Evolutionary conservation across 2,888 invertebrate species (phyloP), one percentile per base, ranked within the genome.

Genomic region (Hofmannophila pseudospretella): DNA sequence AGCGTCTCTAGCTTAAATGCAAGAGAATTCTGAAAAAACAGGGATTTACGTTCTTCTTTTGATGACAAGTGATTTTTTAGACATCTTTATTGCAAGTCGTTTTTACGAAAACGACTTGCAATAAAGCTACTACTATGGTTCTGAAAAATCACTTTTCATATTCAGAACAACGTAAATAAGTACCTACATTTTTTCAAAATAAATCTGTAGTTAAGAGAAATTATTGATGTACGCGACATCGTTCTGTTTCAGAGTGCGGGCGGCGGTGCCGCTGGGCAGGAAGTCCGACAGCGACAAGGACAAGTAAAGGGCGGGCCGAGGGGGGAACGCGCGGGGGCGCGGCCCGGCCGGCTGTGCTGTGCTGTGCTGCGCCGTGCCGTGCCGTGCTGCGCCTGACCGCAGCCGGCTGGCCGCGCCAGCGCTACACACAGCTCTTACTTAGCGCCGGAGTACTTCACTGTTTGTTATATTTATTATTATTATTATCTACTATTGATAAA

Each of bases 261-360:
- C 94, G 61, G 95, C 95, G 58, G 92, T 96, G 79, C 96, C 96
- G 49, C 91, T 96, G 77, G 95, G 95, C 78, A 93, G 95, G 89
- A 95, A 95, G 88, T 73, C 90, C 52, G 94, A 96, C 73, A 91
- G 93, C 67, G 92, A 93, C 72, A 95, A 95, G 88, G 94, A 94
- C 87, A 93, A 94, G 89, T 94, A 93, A 89, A 75, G 56, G 36
- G 43, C 33, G 44, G 39, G 78, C 27, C 61, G 67, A 38, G 34
- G 76, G 26, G 40, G 4, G 25, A 28, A 26, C 14, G 31, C 11
- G 32, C 5, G 22, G 7, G 14, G 12, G 22, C 22, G 14, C 91
- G 91, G 60, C 41, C 35, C 32, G 66, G 63, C 39, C 65, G 68
- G 38, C 66, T 73, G 32, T 77, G 16, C 16, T 16, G 5, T 5